These are phyloP conservation scores for Pterobdella sp. DNA, from an alignment of 2,888 invertebrate species.

Conservation along the genomic window DNA sequence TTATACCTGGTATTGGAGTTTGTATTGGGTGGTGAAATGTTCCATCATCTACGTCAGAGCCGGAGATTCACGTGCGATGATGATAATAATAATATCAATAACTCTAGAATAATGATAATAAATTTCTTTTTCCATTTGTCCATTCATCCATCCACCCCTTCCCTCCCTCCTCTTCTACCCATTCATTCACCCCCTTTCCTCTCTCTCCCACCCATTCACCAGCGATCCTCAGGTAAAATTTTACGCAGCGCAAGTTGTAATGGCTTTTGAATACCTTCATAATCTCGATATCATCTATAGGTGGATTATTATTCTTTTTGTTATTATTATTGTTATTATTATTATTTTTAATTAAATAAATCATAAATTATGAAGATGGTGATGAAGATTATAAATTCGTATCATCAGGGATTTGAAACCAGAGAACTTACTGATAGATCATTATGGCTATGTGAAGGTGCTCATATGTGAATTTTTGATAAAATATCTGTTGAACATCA, in stretches of 20 bases:
- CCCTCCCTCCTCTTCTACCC: background rate
- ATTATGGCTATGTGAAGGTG: constrained; percentile 59
- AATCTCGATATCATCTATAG: constrained; percentile 93
- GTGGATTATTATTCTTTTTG: background rate
- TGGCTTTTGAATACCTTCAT: constrained; percentile 98
- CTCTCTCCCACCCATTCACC: constrained; percentile 36
- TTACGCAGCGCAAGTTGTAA: constrained; percentile 97
- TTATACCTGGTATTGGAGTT: constrained; percentile 99
- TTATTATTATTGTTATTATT: background rate
- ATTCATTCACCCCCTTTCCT: background rate
- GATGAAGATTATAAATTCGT: background rate
- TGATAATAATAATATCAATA: background rate
- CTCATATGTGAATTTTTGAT: background rate
- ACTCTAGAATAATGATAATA: background rate
- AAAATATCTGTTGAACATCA: background rate
- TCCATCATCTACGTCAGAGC: constrained; percentile 93
- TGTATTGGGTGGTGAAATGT: constrained; percentile 99
- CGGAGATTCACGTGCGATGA: constrained; percentile 68
- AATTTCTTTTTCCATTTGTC: background rate
- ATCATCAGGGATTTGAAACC: constrained; percentile 80
- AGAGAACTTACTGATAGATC: constrained; percentile 92
- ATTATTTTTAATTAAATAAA: background rate
- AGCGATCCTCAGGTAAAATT: constrained; percentile 96
- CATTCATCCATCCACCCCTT: background rate
- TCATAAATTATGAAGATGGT: no score